phyloP scores from a whole-genome alignment of 2,797 vertebrate species.

The Apogon hyalosoma region DNA sequence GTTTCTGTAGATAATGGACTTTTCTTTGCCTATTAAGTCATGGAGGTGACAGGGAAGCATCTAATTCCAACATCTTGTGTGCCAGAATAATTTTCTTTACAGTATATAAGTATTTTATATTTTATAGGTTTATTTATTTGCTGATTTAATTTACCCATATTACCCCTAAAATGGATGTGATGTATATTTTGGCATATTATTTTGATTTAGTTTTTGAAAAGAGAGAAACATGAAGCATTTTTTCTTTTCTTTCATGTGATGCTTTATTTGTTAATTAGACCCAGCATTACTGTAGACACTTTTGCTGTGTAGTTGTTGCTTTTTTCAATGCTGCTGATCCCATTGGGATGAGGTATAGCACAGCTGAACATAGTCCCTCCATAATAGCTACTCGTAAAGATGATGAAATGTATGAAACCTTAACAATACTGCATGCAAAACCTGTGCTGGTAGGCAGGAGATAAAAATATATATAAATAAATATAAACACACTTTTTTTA shows the following conservation, averaged over 20 bases:
- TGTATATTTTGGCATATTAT: too few species aligned
- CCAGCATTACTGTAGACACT: conserved; percentile 7
- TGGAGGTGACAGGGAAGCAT: background rate
- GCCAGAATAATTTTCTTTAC: too few species aligned
- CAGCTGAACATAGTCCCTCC: conserved; percentile 28
- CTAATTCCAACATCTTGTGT: too few species aligned
- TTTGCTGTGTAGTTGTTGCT: background rate
- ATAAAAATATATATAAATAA: conserved; percentile 57
- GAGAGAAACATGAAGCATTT: background rate
- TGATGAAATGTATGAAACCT: conserved; percentile 57
- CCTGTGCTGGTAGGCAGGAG: conserved; percentile 28
- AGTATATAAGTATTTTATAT: too few species aligned
- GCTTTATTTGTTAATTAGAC: conserved; percentile 20
- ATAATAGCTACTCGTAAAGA: conserved; percentile 67
- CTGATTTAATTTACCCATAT: too few species aligned
- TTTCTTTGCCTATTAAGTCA: background rate
- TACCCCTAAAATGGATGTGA: too few species aligned
- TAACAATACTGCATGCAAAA: conserved; percentile 62
- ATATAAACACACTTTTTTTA: conserved; percentile 49
- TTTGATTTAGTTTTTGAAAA: background rate
- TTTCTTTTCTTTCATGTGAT: conserved; percentile 13
- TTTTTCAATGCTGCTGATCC: conserved; percentile 39
- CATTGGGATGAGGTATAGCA: conserved; percentile 18
- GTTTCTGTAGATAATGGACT: background rate
- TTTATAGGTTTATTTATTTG: too few species aligned